These are phyloP conservation scores for Dicyrtoma fusca DNA, from an alignment of 2,888 invertebrate species.

Conservation along the genomic window DNA sequence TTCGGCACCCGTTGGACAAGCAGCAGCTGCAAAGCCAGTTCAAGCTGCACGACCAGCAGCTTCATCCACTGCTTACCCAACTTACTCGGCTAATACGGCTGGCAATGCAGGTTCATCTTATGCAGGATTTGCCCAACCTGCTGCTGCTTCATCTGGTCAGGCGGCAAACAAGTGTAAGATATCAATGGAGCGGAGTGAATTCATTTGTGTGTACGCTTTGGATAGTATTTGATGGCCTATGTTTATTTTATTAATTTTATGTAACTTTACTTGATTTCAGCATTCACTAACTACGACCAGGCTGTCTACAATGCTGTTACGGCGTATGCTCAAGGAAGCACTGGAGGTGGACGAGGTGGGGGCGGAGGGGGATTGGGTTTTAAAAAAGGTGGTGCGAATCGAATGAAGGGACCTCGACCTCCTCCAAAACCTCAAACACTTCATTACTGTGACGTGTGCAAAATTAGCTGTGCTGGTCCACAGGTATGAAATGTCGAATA, in stretches of 20 bases:
- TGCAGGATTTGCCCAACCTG: constrained; percentile 80
- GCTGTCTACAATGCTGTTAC: constrained; percentile 94
- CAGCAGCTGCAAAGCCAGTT: constrained; percentile 43
- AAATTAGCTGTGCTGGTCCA: constrained; percentile 95
- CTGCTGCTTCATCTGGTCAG: constrained; percentile 64
- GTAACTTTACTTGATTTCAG: constrained; percentile 13
- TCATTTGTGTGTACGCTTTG: too few species aligned
- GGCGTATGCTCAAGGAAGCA: constrained; percentile 88
- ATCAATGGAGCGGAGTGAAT: too few species aligned
- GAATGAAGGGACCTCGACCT: constrained; percentile 49
- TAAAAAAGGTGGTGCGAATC: constrained; percentile 47
- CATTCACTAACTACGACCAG: constrained; percentile 80
- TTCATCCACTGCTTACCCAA: constrained; percentile 51
- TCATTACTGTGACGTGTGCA: constrained; percentile 98
- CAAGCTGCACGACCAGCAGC: constrained; percentile 46
- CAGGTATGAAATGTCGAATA: constrained; percentile 64
- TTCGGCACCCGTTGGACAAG: constrained; percentile 35
- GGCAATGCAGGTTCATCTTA: constrained; percentile 65
- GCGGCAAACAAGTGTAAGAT: too few species aligned
- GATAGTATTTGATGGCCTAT: too few species aligned
- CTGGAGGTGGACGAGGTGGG: constrained; percentile 60
- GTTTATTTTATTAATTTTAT: too few species aligned
- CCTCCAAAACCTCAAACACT: constrained; percentile 87
- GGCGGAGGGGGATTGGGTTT: constrained; percentile 61
- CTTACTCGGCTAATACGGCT: constrained; percentile 58